Percentiles rank a stretch among this genome's conserved stretches.
Evolutionary conservation across 2,888 invertebrate genomes (phyloP).

Genomic region (Julus scandinavius): DNA sequence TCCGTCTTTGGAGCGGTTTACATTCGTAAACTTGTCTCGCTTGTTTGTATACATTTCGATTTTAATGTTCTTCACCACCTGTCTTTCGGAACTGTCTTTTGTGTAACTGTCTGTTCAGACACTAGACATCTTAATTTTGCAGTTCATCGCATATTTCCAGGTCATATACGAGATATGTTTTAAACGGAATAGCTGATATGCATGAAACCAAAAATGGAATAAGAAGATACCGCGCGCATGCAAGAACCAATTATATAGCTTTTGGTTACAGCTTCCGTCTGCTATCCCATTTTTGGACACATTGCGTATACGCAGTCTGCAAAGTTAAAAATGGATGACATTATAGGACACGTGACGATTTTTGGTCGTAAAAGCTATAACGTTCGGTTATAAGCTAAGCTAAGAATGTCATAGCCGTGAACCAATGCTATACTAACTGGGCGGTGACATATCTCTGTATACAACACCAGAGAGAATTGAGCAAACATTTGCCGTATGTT

Average conservation of each 20-base stretch:
- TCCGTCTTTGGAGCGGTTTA: too few species aligned
- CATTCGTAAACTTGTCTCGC: neutral
- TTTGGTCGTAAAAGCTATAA: neutral
- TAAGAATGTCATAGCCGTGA: neutral
- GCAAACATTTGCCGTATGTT: slow-evolving; percentile 16
- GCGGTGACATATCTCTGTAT: neutral
- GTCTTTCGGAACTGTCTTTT: neutral
- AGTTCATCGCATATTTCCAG: neutral
- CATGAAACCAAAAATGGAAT: neutral
- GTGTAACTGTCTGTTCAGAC: neutral
- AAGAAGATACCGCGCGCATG: neutral
- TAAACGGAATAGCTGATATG: neutral
- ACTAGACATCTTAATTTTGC: neutral
- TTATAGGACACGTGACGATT: slow-evolving; percentile 24
- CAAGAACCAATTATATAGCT: slow-evolving; percentile 16
- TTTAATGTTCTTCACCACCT: neutral
- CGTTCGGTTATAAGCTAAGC: neutral
- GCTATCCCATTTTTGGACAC: slow-evolving; percentile 31
- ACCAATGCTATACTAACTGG: neutral
- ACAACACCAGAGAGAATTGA: neutral
- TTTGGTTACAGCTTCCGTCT: neutral
- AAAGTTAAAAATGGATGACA: slow-evolving; percentile 13
- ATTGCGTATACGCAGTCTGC: neutral
- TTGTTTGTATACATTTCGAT: neutral
- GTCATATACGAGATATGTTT: neutral